Evolutionary conservation across 2,797 vertebrate species (phyloP), one percentile per base, ranked within the genome.

Genomic region (Gymnoscopelus braueri): DNA sequence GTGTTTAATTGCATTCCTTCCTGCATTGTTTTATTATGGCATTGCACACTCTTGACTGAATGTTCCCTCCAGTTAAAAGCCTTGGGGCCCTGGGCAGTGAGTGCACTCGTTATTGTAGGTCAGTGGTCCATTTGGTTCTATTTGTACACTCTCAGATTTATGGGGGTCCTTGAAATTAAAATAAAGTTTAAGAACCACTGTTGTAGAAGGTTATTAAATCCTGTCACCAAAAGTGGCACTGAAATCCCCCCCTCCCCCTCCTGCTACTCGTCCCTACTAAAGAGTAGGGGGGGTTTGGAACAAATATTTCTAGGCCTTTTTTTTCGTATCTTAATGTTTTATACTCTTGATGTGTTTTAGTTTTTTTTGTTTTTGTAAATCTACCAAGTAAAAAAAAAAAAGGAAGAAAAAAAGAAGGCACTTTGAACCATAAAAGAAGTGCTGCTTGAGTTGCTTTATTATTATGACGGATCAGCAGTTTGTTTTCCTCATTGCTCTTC

Each of bases 301-400:
- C 71, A 71, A 53, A 76, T 63, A 73, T 79, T 82, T 65, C 52
- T 67, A 6, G 15, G 71, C 81, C 69, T 85, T 86, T 69, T 74
- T 65, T 60, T 83, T 84, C 69, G 35, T 67, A 67, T 72, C 14
- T 63, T 51, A 79, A 88, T 84, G 81, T 88, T 90, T 91, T 79
- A 58, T 90, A 85, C 67, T 87, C 70, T 67, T 60, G 78, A 32
- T 15, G 9, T 74, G 69, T 79, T 87, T 78, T 63, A 54, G 61
- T 56, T 74, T 83, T 65, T 2, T 26, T 82, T 83, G 78, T 35
- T 87, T 90, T 64, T 63, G 78, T 85, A 83, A 70, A 63, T 72
- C 14, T 80, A 66, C 65, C 64, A 73, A 74, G 61, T 61, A 11
- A 66, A 68, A 60, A 63, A 35, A 10, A 2, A 35, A 49, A 6